Percentiles rank a stretch among this genome's conserved stretches.
These are phyloP conservation scores for Physella acuta DNA, from an alignment of 1,140 invertebrate species.

Conservation along the genomic window DNA sequence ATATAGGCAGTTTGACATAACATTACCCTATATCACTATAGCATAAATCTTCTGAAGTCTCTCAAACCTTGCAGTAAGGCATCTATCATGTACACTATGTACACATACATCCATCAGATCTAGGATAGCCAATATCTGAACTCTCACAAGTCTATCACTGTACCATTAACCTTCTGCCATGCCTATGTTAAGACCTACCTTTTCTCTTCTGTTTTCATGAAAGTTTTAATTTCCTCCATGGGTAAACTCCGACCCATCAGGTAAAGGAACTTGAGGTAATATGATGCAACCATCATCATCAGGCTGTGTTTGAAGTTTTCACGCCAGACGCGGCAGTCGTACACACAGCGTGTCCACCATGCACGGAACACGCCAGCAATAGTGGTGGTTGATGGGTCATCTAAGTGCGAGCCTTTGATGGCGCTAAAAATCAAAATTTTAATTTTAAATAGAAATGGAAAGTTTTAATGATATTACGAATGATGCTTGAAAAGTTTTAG, in stretches of 20 bases:
- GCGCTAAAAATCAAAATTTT: constrained; percentile 5
- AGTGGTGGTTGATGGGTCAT: not conserved
- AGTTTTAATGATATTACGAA: not conserved
- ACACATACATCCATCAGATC: too few species aligned
- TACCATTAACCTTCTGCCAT: too few species aligned
- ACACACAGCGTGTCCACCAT: constrained; percentile 31
- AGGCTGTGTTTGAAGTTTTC: constrained; percentile 25
- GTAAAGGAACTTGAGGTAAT: constrained; percentile 34
- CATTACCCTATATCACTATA: not conserved
- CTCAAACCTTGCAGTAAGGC: not conserved
- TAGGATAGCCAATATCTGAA: too few species aligned
- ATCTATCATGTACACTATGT: too few species aligned
- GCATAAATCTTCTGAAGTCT: not conserved
- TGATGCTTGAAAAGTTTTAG: too few species aligned
- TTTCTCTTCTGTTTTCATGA: constrained; percentile 13
- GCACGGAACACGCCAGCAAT: not conserved
- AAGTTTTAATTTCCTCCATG: constrained; percentile 18
- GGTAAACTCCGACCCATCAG: constrained; percentile 37
- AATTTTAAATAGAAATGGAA: constrained; percentile 1
- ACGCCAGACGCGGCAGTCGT: constrained; percentile 32
- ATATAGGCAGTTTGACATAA: not conserved
- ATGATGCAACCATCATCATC: constrained; percentile 29
- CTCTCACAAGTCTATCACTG: too few species aligned
- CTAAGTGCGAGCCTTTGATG: constrained; percentile 5
- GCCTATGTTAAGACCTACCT: constrained; percentile 4